phyloP scores from a whole-genome alignment of 1,140 invertebrate species.

The Ips typographus region DNA sequence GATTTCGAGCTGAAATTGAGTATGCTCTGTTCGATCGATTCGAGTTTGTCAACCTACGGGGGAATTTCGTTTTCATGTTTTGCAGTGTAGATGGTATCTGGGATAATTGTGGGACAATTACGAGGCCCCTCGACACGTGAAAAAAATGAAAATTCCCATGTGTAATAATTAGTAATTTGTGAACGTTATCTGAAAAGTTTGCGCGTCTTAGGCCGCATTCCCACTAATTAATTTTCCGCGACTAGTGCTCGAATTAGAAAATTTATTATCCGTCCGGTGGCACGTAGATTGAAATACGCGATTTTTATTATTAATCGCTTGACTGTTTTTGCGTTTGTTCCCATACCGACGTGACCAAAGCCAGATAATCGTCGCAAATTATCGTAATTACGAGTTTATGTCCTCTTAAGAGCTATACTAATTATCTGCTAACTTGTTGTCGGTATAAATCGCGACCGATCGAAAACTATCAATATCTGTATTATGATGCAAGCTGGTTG shows the following conservation, averaged over 20 bases:
- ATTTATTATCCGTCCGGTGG: conserved; percentile 1
- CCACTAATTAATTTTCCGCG: neutral
- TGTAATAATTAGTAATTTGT: too few relatives aligned
- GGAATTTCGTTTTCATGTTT: too few relatives aligned
- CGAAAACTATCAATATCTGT: conserved; percentile 3
- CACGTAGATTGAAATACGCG: neutral
- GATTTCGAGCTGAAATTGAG: too few relatives aligned
- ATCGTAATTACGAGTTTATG: conserved; percentile 10
- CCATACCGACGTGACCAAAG: conserved; percentile 1
- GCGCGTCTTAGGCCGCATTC: neutral
- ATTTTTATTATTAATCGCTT: conserved; percentile 11
- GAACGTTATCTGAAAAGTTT: too few relatives aligned
- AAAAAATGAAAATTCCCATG: too few relatives aligned
- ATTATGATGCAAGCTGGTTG: neutral
- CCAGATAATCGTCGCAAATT: conserved; percentile 2
- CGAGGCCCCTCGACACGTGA: too few relatives aligned
- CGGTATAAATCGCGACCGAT: neutral
- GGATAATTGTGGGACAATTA: too few relatives aligned
- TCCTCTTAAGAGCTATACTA: neutral
- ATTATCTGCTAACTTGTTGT: conserved; percentile 9
- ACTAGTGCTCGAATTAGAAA: conserved; percentile 1
- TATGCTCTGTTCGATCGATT: too few relatives aligned
- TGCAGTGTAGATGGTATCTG: too few relatives aligned
- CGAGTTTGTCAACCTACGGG: too few relatives aligned
- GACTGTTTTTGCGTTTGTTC: conserved; percentile 5